Conservation (phyloP, 2,113 vertebrate genomes). For the Platycercus adscitus region DNA sequence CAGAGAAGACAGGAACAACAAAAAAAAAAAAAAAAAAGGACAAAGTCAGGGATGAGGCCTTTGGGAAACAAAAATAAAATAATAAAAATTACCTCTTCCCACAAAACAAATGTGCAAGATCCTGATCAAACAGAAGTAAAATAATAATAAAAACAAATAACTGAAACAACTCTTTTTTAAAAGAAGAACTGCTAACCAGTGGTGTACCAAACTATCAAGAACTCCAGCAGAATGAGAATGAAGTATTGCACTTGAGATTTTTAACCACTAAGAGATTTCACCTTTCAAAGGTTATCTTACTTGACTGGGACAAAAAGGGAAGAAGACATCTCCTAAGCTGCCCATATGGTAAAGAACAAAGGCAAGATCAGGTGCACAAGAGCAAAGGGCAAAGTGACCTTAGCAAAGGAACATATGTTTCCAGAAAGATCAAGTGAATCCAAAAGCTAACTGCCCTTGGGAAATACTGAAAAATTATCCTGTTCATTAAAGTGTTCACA, state of each 20-base stretch:
- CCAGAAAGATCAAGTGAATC: constrained; percentile 16
- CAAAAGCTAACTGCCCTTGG: not conserved
- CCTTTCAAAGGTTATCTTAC: not conserved
- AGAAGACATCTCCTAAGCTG: not conserved
- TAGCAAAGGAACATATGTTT: not conserved
- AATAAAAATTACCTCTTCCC: not conserved
- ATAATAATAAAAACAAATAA: not conserved
- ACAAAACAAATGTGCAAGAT: not conserved
- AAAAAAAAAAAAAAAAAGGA: not conserved
- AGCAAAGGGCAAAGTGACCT: constrained; percentile 40
- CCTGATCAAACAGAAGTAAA: not conserved
- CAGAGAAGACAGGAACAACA: not conserved
- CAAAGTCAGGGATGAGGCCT: not conserved
- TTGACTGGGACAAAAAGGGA: not conserved
- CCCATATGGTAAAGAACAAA: constrained; percentile 15
- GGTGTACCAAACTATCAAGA: not conserved
- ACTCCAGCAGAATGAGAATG: not conserved
- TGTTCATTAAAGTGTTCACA: not conserved
- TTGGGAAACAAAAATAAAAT: not conserved
- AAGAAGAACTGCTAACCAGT: not conserved
- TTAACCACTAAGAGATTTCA: not conserved
- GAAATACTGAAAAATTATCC: not conserved
- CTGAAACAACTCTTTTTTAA: not conserved
- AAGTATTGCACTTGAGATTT: not conserved
- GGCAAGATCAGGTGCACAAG: not conserved